Percentiles rank a stretch among this genome's conserved stretches.
phyloP scores from a whole-genome alignment of 2,888 invertebrate species.

The Merodon equestris region DNA sequence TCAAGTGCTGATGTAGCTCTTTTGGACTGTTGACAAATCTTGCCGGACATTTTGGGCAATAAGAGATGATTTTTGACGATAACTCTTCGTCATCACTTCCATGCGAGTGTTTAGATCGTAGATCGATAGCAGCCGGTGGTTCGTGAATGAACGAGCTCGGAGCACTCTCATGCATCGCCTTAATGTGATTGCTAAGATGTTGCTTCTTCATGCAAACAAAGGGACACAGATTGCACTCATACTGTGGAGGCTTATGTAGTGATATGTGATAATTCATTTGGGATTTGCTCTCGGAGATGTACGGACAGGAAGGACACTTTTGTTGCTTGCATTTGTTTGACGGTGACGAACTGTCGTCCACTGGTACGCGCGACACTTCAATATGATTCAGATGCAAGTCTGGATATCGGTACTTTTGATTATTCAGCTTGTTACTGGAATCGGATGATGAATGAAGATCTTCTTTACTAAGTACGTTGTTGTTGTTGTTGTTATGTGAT shows the following conservation, averaged over 20 bases:
- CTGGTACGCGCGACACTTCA: conserved; percentile 75
- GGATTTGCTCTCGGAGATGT: conserved; percentile 91
- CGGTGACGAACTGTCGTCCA: conserved; percentile 17
- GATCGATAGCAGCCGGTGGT: conserved; percentile 68
- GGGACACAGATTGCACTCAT: conserved; percentile 89
- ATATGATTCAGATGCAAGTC: conserved; percentile 72
- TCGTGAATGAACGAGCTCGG: conserved; percentile 31
- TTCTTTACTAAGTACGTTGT: conserved; percentile 71
- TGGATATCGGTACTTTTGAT: conserved; percentile 12
- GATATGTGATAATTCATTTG: conserved; percentile 93
- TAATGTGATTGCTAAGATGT: conserved; percentile 89
- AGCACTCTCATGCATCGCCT: conserved; percentile 80
- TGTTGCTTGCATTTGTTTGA: conserved; percentile 82
- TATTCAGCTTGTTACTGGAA: no score
- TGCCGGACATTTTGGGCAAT: conserved; percentile 91
- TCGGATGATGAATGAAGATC: conserved; percentile 26
- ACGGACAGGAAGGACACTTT: conserved; percentile 89
- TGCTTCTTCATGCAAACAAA: conserved; percentile 91
- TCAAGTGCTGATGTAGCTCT: conserved; percentile 86
- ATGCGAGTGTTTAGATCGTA: conserved; percentile 57
- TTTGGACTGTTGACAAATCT: conserved; percentile 85
- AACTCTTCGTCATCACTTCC: conserved; percentile 62
- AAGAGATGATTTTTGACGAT: conserved; percentile 81
- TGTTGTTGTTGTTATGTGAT: conserved; percentile 63
- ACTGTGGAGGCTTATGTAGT: conserved; percentile 82